Base-by-base conservation (phyloP, 2,113 vertebrate species). In the Amazona vittata region DNA sequence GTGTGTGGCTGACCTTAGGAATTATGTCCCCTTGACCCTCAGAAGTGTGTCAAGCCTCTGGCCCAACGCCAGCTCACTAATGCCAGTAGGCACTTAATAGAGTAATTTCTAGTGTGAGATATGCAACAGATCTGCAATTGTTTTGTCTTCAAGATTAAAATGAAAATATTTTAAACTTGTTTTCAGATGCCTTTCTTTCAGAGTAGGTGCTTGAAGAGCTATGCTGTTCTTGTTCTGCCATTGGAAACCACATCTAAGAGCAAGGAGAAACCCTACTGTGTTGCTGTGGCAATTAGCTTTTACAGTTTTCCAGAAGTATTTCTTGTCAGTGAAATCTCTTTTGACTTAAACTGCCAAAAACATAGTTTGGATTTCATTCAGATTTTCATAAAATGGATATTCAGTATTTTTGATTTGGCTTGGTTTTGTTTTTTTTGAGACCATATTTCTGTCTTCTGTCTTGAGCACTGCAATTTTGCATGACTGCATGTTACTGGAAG, bases 261-360 rank as follows among this genome's bases (percentile, higher is more conserved):
- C 2, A 3, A 90, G 62, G 47, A 92, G 29, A 85, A 86, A 52
- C 92, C 85, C 67, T 69, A 37, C 60, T 89, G 73, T 62, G 65
- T 95, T 88, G 59, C 68, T 87, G 83, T 90, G 67, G 84, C 87
- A 91, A 69, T 97, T 87, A 91, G 52, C 31, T 91, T 94, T 94
- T 76, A 73, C 74, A 59, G 5, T 82, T 89, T 96, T 86, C 67
- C 78, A 85, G 65, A 69, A 86, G n/a, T 89, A 63, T 59, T 93
- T 94, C 64, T 91, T 83, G 53, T 76, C 55, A 75, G 74, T 82
- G 55, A 94, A 89, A 52, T 84, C 18, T 83, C 68, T 68, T 90
- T 91, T 81, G 69, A 83, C 47, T 93, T 83, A 41, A 81, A 5
- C 29, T 81, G 39, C 60, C 62, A 84, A 63, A 92, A 64, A 1